Percentiles rank a stretch among this genome's conserved stretches.
Conservation (phyloP, 2,113 vertebrate species). For the Axis porcinus region DNA sequence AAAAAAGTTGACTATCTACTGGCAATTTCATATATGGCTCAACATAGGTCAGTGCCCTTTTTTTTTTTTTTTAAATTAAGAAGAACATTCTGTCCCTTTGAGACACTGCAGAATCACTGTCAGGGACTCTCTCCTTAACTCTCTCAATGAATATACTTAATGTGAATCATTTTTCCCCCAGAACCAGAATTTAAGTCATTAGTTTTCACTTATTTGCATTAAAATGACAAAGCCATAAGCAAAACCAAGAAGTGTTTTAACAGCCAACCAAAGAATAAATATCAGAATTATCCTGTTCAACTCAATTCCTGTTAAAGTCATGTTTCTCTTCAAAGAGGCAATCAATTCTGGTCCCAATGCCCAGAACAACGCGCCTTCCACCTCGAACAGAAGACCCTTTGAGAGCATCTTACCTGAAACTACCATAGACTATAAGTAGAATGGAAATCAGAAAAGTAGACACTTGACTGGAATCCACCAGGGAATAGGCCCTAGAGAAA, state of each 20-base stretch:
- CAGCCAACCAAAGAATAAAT: background rate
- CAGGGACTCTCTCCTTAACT: background rate
- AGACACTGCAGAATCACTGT: background rate
- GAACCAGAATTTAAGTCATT: background rate
- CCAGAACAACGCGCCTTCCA: background rate
- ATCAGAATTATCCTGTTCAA: background rate
- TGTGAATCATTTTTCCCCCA: background rate
- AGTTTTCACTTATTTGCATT: background rate
- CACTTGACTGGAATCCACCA: slow-evolving; percentile 99
- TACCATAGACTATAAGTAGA: slow-evolving; percentile 88
- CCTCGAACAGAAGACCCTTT: background rate
- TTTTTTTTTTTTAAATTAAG: background rate
- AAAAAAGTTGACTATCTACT: background rate
- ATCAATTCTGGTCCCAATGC: background rate
- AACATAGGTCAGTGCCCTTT: background rate
- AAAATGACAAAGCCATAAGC: background rate
- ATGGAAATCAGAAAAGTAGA: slow-evolving; percentile 98
- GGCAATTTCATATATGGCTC: background rate
- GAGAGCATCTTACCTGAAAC: slow-evolving; percentile 85
- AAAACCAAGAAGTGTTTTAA: slow-evolving; percentile 21
- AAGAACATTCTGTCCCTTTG: background rate
- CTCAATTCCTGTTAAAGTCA: background rate
- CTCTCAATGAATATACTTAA: background rate
- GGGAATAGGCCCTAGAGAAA: slow-evolving; percentile 94
- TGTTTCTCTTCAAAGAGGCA: background rate